A percentile compares a stretch with the other conserved stretches of the same genome.
Conservation (phyloP, 2,797 vertebrate genomes). For the Lerista edwardsae region DNA sequence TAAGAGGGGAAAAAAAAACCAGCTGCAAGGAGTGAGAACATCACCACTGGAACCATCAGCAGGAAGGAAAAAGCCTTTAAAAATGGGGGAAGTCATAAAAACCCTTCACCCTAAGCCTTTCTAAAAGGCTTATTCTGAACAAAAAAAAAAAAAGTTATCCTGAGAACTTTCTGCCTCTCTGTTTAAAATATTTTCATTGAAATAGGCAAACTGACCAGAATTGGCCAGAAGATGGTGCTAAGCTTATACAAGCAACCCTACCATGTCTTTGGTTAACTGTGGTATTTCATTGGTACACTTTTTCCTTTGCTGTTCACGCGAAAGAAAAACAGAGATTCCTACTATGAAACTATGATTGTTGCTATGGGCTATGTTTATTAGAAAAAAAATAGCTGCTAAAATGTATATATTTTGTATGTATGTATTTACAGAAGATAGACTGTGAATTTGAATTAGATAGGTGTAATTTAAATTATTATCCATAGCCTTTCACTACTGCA, state of each 20-base stretch:
- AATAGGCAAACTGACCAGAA: background rate
- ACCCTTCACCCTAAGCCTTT: too few relatives aligned
- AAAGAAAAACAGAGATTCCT: background rate
- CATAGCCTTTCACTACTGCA: background rate
- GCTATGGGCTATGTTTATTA: background rate
- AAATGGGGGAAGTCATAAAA: too few relatives aligned
- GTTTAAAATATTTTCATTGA: background rate
- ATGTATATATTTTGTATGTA: background rate
- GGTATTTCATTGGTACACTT: background rate
- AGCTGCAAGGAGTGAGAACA: background rate
- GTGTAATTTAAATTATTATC: background rate
- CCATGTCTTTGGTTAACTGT: background rate
- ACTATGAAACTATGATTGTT: background rate
- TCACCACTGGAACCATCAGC: background rate
- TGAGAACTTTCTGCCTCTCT: background rate
- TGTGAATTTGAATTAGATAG: too few relatives aligned
- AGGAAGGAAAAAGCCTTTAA: background rate
- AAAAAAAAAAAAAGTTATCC: background rate
- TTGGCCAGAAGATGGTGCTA: slow-evolving; percentile 11
- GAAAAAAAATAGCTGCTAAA: background rate
- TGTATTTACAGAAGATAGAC: background rate
- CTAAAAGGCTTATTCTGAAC: too few relatives aligned
- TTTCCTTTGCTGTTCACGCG: too few relatives aligned
- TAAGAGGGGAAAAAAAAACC: background rate
- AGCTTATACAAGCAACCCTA: background rate